phyloP scores from a whole-genome alignment of 2,113 vertebrate genomes.

The Theristicus caerulescens region DNA sequence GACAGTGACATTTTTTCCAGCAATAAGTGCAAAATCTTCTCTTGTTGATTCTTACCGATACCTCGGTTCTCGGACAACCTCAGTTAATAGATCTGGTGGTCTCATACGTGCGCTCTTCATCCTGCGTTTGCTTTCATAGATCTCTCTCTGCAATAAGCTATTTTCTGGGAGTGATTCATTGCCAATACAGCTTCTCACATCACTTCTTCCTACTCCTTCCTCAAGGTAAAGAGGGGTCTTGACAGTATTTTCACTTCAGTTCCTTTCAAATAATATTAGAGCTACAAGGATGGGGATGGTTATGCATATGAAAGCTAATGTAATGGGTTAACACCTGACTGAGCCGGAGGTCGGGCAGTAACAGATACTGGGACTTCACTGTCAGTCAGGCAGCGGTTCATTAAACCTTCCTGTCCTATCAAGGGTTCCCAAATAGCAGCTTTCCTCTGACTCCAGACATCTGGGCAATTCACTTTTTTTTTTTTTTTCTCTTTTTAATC shows the following conservation, averaged over 20 bases:
- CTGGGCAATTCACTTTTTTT: neutral
- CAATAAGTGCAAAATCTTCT: conserved; percentile 31
- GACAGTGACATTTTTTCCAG: conserved; percentile 17
- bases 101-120: neutral
- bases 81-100: conserved; percentile 25
- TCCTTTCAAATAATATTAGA: neutral
- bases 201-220: conserved; percentile 27
- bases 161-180: conserved; percentile 30
- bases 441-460: neutral
- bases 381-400: neutral
- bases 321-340: neutral
- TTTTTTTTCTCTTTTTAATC: neutral
- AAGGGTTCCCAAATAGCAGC: neutral
- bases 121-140: neutral
- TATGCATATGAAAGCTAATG: neutral
- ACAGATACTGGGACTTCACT: neutral
- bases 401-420: neutral
- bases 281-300: neutral
- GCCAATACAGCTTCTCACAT: conserved; percentile 45
- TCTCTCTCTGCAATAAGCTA: conserved; percentile 9
- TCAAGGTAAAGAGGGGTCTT: conserved; percentile 17
- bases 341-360: neutral
- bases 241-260: conserved; percentile 16
- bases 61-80: neutral
- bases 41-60: neutral